These are phyloP conservation scores for Adineta ricciae DNA, from an alignment of 2,888 invertebrate species.

Conservation along the genomic window DNA sequence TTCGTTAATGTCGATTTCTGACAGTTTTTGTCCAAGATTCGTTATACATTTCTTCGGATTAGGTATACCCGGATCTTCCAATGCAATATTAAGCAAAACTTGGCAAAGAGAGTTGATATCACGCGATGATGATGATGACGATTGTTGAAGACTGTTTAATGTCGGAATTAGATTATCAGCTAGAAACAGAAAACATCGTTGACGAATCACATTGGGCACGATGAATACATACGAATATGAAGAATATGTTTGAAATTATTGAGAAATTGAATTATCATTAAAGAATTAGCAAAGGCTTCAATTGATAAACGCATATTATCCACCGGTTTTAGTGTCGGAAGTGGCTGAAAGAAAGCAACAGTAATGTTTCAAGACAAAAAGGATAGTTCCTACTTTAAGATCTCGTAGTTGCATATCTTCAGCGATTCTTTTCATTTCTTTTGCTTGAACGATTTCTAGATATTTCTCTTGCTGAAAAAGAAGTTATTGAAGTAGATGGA, in stretches of 20 bases:
- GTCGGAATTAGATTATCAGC: slow-evolving; percentile 10
- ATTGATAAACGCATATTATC: slow-evolving; percentile 16
- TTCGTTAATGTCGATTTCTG: slow-evolving; percentile 72
- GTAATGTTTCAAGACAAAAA: not conserved
- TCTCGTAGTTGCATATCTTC: slow-evolving; percentile 7
- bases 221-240: slow-evolving; percentile 1
- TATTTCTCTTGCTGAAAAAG: not conserved
- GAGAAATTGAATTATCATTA: slow-evolving; percentile 5
- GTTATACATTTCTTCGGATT: slow-evolving; percentile 12
- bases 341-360: not conserved
- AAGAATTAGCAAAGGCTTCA: not conserved
- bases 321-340: slow-evolving; percentile 10
- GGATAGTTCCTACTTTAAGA: not conserved
- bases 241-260: slow-evolving; percentile 12
- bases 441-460: not conserved
- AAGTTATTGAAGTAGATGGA: not conserved
- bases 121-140: not conserved
- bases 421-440: slow-evolving; percentile 7
- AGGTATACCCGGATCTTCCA: not conserved
- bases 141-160: not conserved
- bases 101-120: slow-evolving; percentile 22
- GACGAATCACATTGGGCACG: too few relatives aligned
- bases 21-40: slow-evolving; percentile 61
- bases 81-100: slow-evolving; percentile 23
- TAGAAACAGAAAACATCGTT: not conserved